phyloP scores from a whole-genome alignment of 2,888 invertebrate genomes.

The Schizotus pectinicornis region DNA sequence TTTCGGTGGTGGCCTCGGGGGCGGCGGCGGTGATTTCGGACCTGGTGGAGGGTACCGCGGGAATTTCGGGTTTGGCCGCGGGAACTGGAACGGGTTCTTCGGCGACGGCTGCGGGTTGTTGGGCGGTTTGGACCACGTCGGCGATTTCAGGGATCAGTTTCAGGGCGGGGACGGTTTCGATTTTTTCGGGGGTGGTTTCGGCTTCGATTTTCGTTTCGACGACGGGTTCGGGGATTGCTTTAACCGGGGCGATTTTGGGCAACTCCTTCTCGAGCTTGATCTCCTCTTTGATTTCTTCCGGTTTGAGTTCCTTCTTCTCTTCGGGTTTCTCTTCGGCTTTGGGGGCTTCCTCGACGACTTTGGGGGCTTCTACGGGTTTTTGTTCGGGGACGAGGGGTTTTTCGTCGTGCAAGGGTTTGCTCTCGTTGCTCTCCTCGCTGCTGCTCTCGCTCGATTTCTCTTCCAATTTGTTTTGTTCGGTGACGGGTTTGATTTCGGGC shows the following conservation, averaged over 20 bases:
- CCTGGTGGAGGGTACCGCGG: neutral
- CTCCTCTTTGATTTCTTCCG: constrained; percentile 22
- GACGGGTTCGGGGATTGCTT: too few relatives aligned
- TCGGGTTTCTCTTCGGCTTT: constrained; percentile 28
- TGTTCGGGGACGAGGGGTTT: constrained; percentile 32
- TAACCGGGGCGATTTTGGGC: constrained; percentile 7
- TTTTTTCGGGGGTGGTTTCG: constrained; percentile 33
- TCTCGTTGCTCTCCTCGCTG: constrained; percentile 47
- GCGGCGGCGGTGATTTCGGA: constrained; percentile 41
- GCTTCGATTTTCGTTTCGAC: constrained; percentile 35
- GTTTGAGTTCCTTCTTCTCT: constrained; percentile 24
- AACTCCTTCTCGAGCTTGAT: constrained; percentile 17
- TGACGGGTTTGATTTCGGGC: constrained; percentile 19
- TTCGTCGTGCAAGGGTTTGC: constrained; percentile 29
- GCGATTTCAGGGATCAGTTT: constrained; percentile 29
- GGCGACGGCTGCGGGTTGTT: constrained; percentile 53
- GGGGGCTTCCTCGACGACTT: constrained; percentile 18
- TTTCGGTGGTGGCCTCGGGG: constrained; percentile 45
- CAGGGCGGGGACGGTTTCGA: constrained; percentile 32
- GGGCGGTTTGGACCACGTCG: constrained; percentile 32
- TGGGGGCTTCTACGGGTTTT: constrained; percentile 5
- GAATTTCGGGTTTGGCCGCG: constrained; percentile 43
- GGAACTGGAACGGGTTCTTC: constrained; percentile 49
- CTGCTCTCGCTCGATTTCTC: constrained; percentile 39
- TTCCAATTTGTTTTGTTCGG: constrained; percentile 10